Evolutionary conservation across 2,113 vertebrate genomes (phyloP).

Genomic region (Oxyruncus cristatus): DNA sequence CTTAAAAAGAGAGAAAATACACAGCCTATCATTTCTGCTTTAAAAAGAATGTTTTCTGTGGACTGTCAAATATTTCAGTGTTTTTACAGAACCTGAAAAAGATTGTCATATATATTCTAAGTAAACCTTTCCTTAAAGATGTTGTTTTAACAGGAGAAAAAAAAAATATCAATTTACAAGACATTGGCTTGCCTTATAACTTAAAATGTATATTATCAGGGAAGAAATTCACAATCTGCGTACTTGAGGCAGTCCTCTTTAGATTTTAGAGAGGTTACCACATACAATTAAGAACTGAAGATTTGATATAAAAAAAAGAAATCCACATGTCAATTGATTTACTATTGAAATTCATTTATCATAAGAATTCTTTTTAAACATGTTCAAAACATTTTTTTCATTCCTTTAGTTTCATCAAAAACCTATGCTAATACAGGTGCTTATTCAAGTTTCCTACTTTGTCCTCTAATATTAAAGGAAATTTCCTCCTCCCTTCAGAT

Average conservation of each 20-base stretch:
- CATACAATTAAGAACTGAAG: neutral
- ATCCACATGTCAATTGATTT: neutral
- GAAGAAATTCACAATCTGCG: neutral
- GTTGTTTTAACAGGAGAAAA: constrained; percentile 32
- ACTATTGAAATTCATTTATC: neutral
- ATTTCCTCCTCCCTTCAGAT: neutral
- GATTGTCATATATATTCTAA: neutral
- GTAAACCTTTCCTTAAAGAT: constrained; percentile 8
- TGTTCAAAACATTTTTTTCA: neutral
- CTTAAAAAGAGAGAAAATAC: neutral
- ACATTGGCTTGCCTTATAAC: neutral
- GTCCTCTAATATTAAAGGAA: neutral
- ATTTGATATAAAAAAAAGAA: neutral
- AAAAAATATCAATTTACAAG: neutral
- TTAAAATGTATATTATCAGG: constrained; percentile 15
- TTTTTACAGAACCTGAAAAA: neutral
- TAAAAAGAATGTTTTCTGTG: neutral
- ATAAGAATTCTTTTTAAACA: neutral
- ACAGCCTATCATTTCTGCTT: neutral
- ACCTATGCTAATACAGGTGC: neutral
- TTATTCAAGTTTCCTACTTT: neutral
- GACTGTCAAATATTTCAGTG: neutral
- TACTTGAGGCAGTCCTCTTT: neutral
- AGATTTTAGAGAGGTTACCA: neutral
- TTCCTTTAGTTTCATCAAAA: neutral